Percentiles rank a stretch among this genome's conserved stretches.
Evolutionary conservation across 2,888 invertebrate genomes (phyloP).

Genomic region (Netelia inedita): DNA sequence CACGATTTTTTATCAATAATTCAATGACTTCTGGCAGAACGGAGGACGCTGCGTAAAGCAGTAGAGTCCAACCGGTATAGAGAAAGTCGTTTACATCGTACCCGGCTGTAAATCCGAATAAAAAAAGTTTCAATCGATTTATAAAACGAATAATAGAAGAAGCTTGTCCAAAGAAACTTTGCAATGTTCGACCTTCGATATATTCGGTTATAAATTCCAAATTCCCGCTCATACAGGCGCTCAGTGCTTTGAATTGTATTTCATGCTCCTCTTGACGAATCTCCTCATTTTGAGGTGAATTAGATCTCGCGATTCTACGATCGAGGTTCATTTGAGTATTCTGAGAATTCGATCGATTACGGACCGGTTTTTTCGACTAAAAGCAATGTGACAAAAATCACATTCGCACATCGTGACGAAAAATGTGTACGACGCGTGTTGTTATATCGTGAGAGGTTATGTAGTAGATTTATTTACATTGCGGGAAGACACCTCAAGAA

Average conservation of each 20-base stretch:
- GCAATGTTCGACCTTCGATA: slow-evolving; percentile 73
- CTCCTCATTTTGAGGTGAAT: slow-evolving; percentile 15
- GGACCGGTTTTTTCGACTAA: slow-evolving; percentile 29
- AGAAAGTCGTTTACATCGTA: slow-evolving; percentile 84
- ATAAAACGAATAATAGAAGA: slow-evolving; percentile 4
- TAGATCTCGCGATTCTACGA: neutral
- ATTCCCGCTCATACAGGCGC: slow-evolving; percentile 78
- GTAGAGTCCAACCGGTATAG: slow-evolving; percentile 87
- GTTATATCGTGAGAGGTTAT: slow-evolving; percentile 52
- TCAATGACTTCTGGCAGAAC: slow-evolving; percentile 86
- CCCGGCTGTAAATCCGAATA: slow-evolving; percentile 64
- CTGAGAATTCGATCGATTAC: slow-evolving; percentile 19
- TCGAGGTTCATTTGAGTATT: slow-evolving; percentile 2
- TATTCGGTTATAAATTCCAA: slow-evolving; percentile 74
- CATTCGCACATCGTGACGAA: neutral
- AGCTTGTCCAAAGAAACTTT: neutral
- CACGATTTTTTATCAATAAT: slow-evolving; percentile 86
- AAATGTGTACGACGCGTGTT: neutral
- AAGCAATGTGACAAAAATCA: slow-evolving; percentile 21
- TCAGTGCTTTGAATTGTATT: slow-evolving; percentile 71
- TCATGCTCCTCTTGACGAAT: slow-evolving; percentile 64
- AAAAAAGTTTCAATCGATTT: slow-evolving; percentile 2
- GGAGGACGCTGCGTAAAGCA: slow-evolving; percentile 88
- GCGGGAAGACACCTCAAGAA: slow-evolving; percentile 33
- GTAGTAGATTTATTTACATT: slow-evolving; percentile 51